Evolutionary conservation across 2,888 invertebrate species (phyloP).

Genomic region (Drosophila hawaiiensis): DNA sequence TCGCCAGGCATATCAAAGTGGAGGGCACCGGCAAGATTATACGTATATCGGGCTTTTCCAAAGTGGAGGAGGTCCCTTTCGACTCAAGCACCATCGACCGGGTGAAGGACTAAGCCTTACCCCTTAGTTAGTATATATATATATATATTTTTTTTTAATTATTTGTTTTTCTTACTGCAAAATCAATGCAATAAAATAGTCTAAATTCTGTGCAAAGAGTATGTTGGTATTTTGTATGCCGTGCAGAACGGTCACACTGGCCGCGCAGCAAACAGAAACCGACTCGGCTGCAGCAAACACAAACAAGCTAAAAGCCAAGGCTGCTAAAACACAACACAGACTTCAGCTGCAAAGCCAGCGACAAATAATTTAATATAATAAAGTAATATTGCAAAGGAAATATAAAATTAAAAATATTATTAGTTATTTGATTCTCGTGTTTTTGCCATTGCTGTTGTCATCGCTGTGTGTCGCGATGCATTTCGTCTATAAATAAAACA

Average conservation of each 20-base stretch:
- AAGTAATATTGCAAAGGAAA: constrained; percentile 19
- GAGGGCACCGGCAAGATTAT: constrained; percentile 84
- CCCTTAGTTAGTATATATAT: constrained; percentile 28
- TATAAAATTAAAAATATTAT: constrained; percentile 2
- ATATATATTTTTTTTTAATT: constrained; percentile 19
- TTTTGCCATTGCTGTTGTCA: constrained; percentile 7
- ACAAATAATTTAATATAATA: constrained; percentile 14
- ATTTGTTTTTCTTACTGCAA: constrained; percentile 27
- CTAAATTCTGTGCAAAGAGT: background rate
- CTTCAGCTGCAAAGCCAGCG: constrained; percentile 26
- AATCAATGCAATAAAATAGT: constrained; percentile 40
- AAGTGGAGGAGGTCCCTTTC: constrained; percentile 79
- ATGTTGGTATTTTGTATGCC: constrained; percentile 18
- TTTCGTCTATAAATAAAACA: constrained; percentile 63
- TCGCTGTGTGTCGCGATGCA: constrained; percentile 39
- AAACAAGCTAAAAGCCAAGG: constrained; percentile 52
- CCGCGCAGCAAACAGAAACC: constrained; percentile 52
- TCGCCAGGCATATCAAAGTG: constrained; percentile 77
- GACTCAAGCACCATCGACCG: constrained; percentile 50
- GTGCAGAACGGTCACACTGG: constrained; percentile 47
- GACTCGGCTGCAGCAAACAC: constrained; percentile 60
- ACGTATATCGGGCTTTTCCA: constrained; percentile 77
- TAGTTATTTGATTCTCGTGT: background rate
- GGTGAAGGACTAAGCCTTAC: constrained; percentile 45
- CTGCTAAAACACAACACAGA: constrained; percentile 25